Base-by-base conservation (phyloP, 2,113 vertebrate genomes). In the Protobothrops flavoviridis region DNA sequence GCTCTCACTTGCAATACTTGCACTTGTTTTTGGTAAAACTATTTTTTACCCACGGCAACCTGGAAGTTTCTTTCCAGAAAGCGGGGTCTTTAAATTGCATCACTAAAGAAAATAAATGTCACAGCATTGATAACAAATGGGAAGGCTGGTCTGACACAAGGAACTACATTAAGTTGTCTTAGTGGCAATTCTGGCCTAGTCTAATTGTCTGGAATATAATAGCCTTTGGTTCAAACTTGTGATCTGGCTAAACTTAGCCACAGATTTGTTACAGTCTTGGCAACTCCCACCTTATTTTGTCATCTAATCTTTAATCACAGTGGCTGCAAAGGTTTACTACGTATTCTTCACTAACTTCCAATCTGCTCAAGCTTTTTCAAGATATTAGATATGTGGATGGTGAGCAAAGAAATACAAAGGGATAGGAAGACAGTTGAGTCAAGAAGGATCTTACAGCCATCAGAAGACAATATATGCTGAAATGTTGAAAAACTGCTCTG, bases 341-440 rank as follows among this genome's bases (percentile, higher is more conserved):
- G 43, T 64, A 90, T 59, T 94, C 93, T 95, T 96, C 95, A 81
- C 92, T 96, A 95, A 92, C 91, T 94, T 95, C 92, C 56, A 92
- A 94, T 86, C 33, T 86, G 55, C 93, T 92, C 91, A 2, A 2
- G 55, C 85, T n/a, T 53, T n/a, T 69, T 91, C 89, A 43, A 95
- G 61, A 59, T 69, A 91, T 64, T 93, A 59, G 85, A 90, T 91
- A 95, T 92, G 74, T 89, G n/a, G 90, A 91, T 57, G 39, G 20
- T 81, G 20, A 74, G 45, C 5, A 29, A 56, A 95, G 43, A 53
- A 11, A 3, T 33, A 43, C 48, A 26, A 43, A 8, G n/a, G 3
- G 15, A 74, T 90, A 3, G 90, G 64, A 86, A 33, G 33, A 29
- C 59, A 0, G 0, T 85, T 81, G 33, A 74, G 29, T 91, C 59